These are phyloP conservation scores for Catajapyx aquilonaris DNA, from an alignment of 1,140 invertebrate genomes.

Conservation along the genomic window DNA sequence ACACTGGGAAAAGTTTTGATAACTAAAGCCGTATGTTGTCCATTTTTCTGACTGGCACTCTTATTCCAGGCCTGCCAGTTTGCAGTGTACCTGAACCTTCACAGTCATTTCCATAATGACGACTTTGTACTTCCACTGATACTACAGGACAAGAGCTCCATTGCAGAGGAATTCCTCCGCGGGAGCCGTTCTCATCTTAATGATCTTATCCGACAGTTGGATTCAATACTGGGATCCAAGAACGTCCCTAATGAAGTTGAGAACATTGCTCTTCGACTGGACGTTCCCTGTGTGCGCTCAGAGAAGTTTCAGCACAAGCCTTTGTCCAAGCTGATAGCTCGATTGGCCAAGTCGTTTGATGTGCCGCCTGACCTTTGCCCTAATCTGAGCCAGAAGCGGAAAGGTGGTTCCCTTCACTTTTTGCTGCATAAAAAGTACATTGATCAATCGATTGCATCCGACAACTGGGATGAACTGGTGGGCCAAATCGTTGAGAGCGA, in stretches of 20 bases:
- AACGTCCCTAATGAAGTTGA: neutral
- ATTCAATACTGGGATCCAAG: slow-evolving; percentile 15
- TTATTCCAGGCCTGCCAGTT: slow-evolving; percentile 38
- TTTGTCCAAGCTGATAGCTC: slow-evolving; percentile 33
- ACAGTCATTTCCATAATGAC: slow-evolving; percentile 35
- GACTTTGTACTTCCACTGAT: slow-evolving; percentile 45
- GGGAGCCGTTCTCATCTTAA: slow-evolving; percentile 32
- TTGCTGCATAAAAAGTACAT: slow-evolving; percentile 37
- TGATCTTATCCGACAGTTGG: slow-evolving; percentile 34
- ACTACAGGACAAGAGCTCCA: slow-evolving; percentile 42
- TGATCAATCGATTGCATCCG: slow-evolving; percentile 31
- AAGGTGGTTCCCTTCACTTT: slow-evolving; percentile 38
- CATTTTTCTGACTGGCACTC: no score
- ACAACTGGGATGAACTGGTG: slow-evolving; percentile 44
- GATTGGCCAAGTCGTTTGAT: slow-evolving; percentile 35
- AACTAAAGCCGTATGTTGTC: no score
- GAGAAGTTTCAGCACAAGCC: slow-evolving; percentile 31
- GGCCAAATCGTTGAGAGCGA: slow-evolving; percentile 35
- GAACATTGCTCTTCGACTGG: slow-evolving; percentile 16
- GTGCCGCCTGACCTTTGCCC: slow-evolving; percentile 33
- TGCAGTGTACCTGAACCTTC: slow-evolving; percentile 34
- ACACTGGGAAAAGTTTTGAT: no score
- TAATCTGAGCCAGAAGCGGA: slow-evolving; percentile 36
- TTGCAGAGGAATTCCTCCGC: slow-evolving; percentile 41
- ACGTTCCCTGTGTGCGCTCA: slow-evolving; percentile 34